Evolutionary conservation across 2,113 vertebrate species (phyloP).

Genomic region (Spermophilus dauricus): DNA sequence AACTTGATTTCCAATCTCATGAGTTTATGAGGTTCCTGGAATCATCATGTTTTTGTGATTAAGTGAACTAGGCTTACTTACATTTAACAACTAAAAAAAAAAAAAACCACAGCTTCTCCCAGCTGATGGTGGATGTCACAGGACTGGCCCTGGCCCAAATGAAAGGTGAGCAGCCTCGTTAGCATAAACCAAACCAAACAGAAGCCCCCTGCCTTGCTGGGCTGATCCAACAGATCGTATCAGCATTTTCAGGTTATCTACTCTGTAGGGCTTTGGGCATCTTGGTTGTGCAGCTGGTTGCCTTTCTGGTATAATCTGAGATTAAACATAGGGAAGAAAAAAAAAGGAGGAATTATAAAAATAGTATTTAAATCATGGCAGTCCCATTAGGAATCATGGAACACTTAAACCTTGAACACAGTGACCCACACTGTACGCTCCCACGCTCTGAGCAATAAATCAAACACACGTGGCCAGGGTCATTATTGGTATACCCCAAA

Average conservation of each 20-base stretch:
- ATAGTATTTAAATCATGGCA: slow-evolving; percentile 28
- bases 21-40: slow-evolving; percentile 11
- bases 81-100: not conserved
- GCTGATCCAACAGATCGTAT: not conserved
- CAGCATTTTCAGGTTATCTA: not conserved
- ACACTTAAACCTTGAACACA: not conserved
- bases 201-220: not conserved
- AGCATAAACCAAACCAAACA: not conserved
- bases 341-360: not conserved
- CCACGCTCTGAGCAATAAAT: not conserved
- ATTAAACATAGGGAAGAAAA: not conserved
- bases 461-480: not conserved
- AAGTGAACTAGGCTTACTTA: not conserved
- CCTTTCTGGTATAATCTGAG: slow-evolving; percentile 55
- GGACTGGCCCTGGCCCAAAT: not conserved
- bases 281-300: slow-evolving; percentile 23
- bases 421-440: not conserved
- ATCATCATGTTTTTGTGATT: slow-evolving; percentile 37
- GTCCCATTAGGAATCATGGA: slow-evolving; percentile 39
- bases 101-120: not conserved
- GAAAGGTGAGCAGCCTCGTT: not conserved
- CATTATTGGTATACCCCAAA: slow-evolving; percentile 25
- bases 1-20: slow-evolving; percentile 45
- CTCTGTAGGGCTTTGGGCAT: not conserved
- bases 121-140: not conserved